phyloP scores from a whole-genome alignment of 2,113 vertebrate species.

The Neomonachus schauinslandi region DNA sequence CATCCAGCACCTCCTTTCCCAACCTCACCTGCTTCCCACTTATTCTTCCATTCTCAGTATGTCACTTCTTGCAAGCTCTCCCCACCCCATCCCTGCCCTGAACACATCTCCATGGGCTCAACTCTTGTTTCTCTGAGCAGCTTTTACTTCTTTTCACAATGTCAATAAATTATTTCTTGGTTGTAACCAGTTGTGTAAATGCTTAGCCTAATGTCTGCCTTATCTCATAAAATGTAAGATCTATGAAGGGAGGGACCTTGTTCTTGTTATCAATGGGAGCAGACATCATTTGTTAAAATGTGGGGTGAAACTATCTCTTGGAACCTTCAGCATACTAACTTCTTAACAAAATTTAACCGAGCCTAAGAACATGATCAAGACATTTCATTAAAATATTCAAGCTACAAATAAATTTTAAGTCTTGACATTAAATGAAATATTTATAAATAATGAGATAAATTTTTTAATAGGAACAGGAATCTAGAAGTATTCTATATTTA shows the following conservation, averaged over 20 bases:
- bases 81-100: not conserved
- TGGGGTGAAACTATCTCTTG: not conserved
- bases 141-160: not conserved
- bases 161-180: not conserved
- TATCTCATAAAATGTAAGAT: not conserved
- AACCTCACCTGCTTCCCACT: not conserved
- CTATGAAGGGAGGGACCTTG: not conserved
- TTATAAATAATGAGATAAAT: not conserved
- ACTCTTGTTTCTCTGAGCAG: not conserved
- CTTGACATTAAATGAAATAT: constrained; percentile 8
- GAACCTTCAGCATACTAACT: not conserved
- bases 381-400: constrained; percentile 1
- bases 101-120: not conserved
- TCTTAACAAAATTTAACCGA: not conserved
- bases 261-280: not conserved
- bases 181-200: not conserved
- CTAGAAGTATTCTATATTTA: not conserved
- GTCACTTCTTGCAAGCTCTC: not conserved
- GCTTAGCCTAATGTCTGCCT: not conserved
- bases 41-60: not conserved
- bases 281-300: not conserved
- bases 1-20: not conserved
- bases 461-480: not conserved
- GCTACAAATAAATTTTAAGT: constrained; percentile 6
- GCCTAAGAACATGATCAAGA: not conserved